Evolutionary conservation across 2,888 invertebrate species (phyloP).

Genomic region (Eupithecia centaureata): DNA sequence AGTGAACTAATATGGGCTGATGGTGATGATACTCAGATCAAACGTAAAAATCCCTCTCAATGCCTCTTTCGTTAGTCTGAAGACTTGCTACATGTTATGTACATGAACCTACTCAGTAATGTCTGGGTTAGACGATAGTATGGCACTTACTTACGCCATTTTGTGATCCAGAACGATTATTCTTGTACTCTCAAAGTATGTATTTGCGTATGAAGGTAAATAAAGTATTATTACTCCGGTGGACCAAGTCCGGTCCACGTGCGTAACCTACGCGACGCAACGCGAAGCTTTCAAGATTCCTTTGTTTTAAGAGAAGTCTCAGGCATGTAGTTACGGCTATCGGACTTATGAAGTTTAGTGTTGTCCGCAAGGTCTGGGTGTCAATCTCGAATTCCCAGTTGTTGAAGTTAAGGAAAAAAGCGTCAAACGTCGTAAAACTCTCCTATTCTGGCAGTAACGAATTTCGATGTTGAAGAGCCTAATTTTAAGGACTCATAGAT

Average conservation of each 20-base stretch:
- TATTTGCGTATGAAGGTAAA: not conserved
- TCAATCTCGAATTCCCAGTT: not conserved
- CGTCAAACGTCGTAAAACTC: not conserved
- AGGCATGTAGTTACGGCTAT: not conserved
- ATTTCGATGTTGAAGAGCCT: not conserved
- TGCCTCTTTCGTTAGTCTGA: not conserved
- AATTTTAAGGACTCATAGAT: not conserved
- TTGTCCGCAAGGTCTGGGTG: not conserved
- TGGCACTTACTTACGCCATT: not conserved
- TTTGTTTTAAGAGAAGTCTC: not conserved
- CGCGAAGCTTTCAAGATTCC: not conserved
- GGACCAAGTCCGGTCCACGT: not conserved
- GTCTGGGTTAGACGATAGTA: too few relatives aligned
- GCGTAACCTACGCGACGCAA: not conserved
- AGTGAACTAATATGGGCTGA: too few relatives aligned
- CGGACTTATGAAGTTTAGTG: not conserved
- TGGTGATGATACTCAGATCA: not conserved
- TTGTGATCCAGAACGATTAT: not conserved
- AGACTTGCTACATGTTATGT: not conserved
- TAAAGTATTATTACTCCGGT: not conserved
- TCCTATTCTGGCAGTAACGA: not conserved
- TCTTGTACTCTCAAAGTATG: not conserved
- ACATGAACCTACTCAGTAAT: not conserved
- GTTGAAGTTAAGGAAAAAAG: not conserved
- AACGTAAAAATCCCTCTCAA: not conserved